These are phyloP conservation scores for Emesis furor DNA, from an alignment of 2,888 invertebrate species.

Conservation along the genomic window DNA sequence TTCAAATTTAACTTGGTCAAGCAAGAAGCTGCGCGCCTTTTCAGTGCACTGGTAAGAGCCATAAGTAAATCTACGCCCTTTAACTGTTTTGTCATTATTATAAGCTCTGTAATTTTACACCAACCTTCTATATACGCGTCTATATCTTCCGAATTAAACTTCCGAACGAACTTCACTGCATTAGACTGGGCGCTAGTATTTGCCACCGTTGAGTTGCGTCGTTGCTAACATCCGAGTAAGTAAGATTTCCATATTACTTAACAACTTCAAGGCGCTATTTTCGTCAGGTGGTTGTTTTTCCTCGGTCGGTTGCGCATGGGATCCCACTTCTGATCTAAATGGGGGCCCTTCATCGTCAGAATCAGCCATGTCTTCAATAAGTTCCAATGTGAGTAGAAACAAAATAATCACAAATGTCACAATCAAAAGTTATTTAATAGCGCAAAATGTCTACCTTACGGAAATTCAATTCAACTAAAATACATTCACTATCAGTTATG, in stretches of 20 bases:
- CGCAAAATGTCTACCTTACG: not conserved
- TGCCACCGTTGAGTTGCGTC: not conserved
- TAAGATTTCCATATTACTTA: not conserved
- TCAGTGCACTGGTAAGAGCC: slow-evolving; percentile 66
- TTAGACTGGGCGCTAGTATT: not conserved
- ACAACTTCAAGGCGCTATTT: not conserved
- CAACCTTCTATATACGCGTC: slow-evolving; percentile 71
- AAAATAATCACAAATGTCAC: not conserved
- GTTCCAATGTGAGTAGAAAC: slow-evolving; percentile 6
- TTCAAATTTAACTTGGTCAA: slow-evolving; percentile 61
- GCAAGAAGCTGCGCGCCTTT: slow-evolving; percentile 69
- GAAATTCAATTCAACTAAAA: not conserved
- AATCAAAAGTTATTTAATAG: not conserved
- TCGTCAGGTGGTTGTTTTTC: not conserved
- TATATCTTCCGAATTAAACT: not conserved
- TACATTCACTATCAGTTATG: slow-evolving; percentile 21
- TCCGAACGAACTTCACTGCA: not conserved
- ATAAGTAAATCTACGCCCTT: slow-evolving; percentile 70
- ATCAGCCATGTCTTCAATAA: slow-evolving; percentile 5
- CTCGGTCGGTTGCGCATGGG: not conserved
- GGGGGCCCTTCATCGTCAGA: not conserved
- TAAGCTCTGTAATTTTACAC: slow-evolving; percentile 65
- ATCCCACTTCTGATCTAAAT: not conserved
- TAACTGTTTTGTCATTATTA: slow-evolving; percentile 48
- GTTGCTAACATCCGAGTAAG: not conserved